Conservation (phyloP, 37 sponge, comb jelly and placozoan genomes). For the Aphrocallistes beatrix region DNA sequence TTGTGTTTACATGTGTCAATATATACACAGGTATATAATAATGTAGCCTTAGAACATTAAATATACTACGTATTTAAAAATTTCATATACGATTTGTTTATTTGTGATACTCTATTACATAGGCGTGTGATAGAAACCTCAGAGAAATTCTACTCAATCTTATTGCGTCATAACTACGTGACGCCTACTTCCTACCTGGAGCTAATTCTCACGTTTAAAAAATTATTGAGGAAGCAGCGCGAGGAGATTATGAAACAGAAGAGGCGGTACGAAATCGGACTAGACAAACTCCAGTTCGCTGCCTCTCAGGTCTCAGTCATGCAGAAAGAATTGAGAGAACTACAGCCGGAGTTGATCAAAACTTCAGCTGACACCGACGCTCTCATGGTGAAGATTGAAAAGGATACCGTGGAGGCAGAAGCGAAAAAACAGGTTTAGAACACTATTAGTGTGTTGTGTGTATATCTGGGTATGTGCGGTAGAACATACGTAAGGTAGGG, state of each 20-base stretch:
- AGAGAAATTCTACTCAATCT: constrained; percentile 51
- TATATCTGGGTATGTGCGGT: not conserved
- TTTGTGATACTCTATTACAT: too few species aligned
- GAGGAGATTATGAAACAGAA: constrained; percentile 57
- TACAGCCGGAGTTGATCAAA: constrained; percentile 90
- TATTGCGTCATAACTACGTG: constrained; percentile 90
- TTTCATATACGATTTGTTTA: too few species aligned
- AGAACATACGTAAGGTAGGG: too few species aligned
- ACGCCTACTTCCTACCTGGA: constrained; percentile 97
- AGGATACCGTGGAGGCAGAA: constrained; percentile 92
- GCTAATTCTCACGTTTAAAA: constrained; percentile 90
- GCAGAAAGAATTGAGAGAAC: constrained; percentile 79
- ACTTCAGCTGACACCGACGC: constrained; percentile 82
- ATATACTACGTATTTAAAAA: too few species aligned
- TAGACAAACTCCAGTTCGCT: constrained; percentile 93
- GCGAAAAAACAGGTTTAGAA: constrained; percentile 77
- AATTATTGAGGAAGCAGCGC: constrained; percentile 49
- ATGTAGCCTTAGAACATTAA: constrained; percentile 33
- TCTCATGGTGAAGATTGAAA: constrained; percentile 94
- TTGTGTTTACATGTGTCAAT: constrained; percentile 86
- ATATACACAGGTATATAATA: constrained; percentile 70
- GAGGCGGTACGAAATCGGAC: constrained; percentile 69
- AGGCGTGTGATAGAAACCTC: constrained; percentile 15
- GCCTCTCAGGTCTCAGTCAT: constrained; percentile 92
- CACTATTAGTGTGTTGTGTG: not conserved